Conservation (phyloP, 2,888 invertebrate species). For the Drosophila cognata region DNA sequence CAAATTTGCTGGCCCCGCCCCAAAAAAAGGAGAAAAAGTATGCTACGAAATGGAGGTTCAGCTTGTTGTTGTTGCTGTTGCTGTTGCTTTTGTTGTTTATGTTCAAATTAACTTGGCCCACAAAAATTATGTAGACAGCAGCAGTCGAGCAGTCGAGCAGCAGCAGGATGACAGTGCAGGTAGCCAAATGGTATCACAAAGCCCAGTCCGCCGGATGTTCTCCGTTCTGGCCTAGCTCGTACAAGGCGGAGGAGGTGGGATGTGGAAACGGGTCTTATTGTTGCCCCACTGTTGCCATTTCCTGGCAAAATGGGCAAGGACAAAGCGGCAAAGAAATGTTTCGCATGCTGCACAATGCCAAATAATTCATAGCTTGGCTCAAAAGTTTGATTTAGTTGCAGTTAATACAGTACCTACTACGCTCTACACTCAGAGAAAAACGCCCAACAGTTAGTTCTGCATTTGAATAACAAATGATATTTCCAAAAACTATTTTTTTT, state of each 20-base stretch:
- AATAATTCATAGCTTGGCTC: conserved; percentile 79
- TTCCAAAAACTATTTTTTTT: background rate
- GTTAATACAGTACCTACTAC: conserved; percentile 63
- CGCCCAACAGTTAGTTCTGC: accelerated
- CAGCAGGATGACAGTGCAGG: conserved; percentile 62
- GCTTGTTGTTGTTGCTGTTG: conserved; percentile 7
- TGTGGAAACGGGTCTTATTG: conserved; percentile 22
- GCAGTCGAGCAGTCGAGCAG: conserved; percentile 1
- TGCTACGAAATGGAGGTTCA: conserved; percentile 35
- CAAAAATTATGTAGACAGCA: conserved; percentile 39
- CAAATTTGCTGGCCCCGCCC: conserved; percentile 42
- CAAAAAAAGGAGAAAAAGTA: conserved; percentile 32
- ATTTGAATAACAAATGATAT: background rate
- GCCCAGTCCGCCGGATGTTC: conserved; percentile 23
- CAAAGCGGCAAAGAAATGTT: conserved; percentile 70
- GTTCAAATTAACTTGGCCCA: conserved; percentile 72
- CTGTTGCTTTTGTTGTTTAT: conserved; percentile 48
- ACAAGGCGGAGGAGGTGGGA: background rate
- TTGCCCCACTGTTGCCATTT: conserved; percentile 35
- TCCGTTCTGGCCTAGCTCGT: conserved; percentile 7
- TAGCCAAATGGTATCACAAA: conserved; percentile 37
- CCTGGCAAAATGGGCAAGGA: conserved; percentile 37
- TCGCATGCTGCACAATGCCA: conserved; percentile 75
- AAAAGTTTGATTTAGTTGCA: conserved; percentile 78
- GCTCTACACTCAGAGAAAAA: conserved; percentile 1